Evolutionary conservation across 2,888 invertebrate genomes (phyloP).

Genomic region (Diadromus collaris): DNA sequence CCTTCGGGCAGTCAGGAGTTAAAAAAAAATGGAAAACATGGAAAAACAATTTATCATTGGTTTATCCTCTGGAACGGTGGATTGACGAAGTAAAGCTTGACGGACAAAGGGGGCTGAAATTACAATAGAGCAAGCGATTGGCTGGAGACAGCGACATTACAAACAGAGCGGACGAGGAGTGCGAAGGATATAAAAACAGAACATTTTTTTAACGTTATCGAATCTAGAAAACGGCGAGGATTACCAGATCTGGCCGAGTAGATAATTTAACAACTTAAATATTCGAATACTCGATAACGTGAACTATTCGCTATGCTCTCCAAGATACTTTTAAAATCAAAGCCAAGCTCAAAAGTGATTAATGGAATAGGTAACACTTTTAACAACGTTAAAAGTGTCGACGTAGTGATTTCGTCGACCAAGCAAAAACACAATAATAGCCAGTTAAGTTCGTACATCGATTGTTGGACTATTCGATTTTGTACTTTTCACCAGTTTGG

Average conservation of each 20-base stretch:
- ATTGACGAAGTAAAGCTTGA: neutral
- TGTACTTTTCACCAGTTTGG: slow-evolving; percentile 18
- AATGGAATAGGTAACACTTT: too few species aligned
- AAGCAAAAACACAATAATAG: slow-evolving; percentile 14
- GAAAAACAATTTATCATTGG: slow-evolving; percentile 6
- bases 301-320: too few species aligned
- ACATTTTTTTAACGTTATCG: too few species aligned
- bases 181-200: neutral
- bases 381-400: neutral
- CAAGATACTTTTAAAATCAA: too few species aligned
- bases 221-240: too few species aligned
- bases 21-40: slow-evolving; percentile 2
- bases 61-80: neutral
- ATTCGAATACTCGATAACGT: too few species aligned
- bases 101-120: neutral
- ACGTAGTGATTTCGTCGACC: neutral
- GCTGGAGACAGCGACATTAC: neutral
- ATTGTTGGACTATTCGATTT: slow-evolving; percentile 29
- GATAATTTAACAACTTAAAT: too few species aligned
- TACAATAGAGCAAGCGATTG: neutral
- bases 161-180: neutral
- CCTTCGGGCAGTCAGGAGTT: too few species aligned
- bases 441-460: slow-evolving; percentile 7
- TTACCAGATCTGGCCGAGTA: too few species aligned
- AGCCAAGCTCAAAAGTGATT: too few species aligned